Conservation (phyloP, 2,797 vertebrate species). For the Danio tinwini region DNA sequence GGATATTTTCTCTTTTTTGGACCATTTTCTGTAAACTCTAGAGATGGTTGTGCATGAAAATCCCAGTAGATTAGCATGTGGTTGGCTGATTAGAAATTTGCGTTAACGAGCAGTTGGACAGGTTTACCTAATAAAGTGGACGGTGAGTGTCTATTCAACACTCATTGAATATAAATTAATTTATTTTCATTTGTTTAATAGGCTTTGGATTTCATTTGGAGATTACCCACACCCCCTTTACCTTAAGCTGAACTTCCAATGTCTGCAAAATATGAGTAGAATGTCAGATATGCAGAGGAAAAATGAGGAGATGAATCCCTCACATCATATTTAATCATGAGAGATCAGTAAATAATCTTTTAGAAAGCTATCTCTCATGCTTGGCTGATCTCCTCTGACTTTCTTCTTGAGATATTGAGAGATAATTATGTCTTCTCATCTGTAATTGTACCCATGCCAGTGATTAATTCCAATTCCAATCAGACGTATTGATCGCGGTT, state of each 20-base stretch:
- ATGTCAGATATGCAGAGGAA: slow-evolving; percentile 10
- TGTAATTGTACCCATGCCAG: not conserved
- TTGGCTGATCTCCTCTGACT: slow-evolving; percentile 8
- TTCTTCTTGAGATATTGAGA: slow-evolving; percentile 11
- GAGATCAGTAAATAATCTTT: slow-evolving; percentile 40
- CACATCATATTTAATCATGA: slow-evolving; percentile 16
- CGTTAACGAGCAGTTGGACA: too few relatives aligned
- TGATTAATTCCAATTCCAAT: slow-evolving; percentile 27
- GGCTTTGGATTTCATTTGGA: not conserved
- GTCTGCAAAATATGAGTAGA: not conserved
- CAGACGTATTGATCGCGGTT: slow-evolving; percentile 29
- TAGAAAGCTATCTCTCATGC: not conserved
- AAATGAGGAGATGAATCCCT: slow-evolving; percentile 20
- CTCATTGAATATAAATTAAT: too few relatives aligned
- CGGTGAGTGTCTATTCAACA: too few relatives aligned
- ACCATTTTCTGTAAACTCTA: too few relatives aligned
- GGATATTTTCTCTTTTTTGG: too few relatives aligned
- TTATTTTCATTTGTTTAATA: not conserved
- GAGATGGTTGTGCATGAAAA: too few relatives aligned
- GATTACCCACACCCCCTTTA: not conserved
- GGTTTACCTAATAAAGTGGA: too few relatives aligned
- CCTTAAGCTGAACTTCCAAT: not conserved
- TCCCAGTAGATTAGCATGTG: too few relatives aligned
- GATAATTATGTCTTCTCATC: slow-evolving; percentile 23
- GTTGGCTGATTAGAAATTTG: too few relatives aligned